These are phyloP conservation scores for Onthophagus taurus DNA, from an alignment of 1,140 invertebrate genomes.

Conservation along the genomic window DNA sequence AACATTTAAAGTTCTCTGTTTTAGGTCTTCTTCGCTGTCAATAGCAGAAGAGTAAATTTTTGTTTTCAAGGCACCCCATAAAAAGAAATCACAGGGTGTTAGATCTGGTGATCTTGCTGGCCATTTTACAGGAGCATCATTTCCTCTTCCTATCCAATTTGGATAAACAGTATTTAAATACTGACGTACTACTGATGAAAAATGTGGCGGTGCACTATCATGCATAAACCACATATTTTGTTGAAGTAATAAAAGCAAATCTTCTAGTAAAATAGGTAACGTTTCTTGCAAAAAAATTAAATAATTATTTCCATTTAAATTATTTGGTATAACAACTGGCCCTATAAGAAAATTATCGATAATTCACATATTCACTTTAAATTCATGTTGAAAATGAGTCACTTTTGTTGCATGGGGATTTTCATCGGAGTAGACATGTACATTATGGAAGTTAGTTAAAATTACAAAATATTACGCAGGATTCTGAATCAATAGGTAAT, in stretches of 20 bases:
- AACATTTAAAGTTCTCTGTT: constrained; percentile 17
- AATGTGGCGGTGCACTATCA: constrained; percentile 5
- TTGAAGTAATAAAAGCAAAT: not conserved
- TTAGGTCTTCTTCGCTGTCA: not conserved
- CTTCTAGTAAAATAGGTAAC: constrained; percentile 23
- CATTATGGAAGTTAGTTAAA: too few species aligned
- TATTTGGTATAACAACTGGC: too few species aligned
- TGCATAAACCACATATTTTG: constrained; percentile 13
- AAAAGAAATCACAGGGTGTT: constrained; percentile 2
- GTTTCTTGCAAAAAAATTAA: too few species aligned
- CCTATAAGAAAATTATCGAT: too few species aligned
- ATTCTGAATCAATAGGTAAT: too few species aligned
- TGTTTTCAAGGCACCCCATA: not conserved
- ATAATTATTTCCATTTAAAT: too few species aligned
- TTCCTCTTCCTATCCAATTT: not conserved
- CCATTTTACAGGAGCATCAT: not conserved
- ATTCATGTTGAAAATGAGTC: too few species aligned
- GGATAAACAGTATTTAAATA: constrained; percentile 1
- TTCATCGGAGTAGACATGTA: too few species aligned
- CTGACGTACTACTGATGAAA: not conserved
- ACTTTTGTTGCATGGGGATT: too few species aligned
- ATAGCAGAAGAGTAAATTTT: not conserved
- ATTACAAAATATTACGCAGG: too few species aligned
- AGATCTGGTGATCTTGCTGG: not conserved
- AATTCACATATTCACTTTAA: too few species aligned